These are phyloP conservation scores for Allolobophora icterica DNA, from an alignment of 2,888 invertebrate genomes.

Conservation along the genomic window DNA sequence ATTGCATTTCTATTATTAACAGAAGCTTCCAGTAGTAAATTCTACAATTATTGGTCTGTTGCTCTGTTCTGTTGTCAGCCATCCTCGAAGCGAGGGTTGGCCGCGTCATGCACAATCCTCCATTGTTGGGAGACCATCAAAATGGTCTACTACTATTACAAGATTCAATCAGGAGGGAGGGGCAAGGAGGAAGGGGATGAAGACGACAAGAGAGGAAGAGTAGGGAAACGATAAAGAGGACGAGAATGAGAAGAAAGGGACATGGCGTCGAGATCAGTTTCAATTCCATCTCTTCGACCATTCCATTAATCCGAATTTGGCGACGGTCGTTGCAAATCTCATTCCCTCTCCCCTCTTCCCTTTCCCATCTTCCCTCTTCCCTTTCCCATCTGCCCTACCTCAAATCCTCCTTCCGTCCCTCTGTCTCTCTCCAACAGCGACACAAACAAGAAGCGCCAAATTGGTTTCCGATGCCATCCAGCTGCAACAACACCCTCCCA, in stretches of 20 bases:
- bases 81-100: too few species aligned
- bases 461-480: constrained; percentile 8
- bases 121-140: too few species aligned
- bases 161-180: neutral
- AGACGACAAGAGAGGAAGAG: neutral
- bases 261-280: neutral
- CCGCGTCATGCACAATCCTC: too few species aligned
- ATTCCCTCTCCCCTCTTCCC: neutral
- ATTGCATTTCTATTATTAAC: too few species aligned
- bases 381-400: neutral
- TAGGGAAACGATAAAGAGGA: neutral
- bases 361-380: neutral
- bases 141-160: neutral
- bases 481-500: constrained; percentile 17
- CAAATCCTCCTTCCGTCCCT: neutral
- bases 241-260: neutral
- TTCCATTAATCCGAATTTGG: neutral
- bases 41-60: too few species aligned
- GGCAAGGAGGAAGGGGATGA: neutral
- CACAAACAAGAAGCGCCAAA: neutral
- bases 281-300: neutral
- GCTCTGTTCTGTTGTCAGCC: too few species aligned
- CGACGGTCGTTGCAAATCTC: neutral
- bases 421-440: neutral
- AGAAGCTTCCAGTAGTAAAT: too few species aligned